Conservation (phyloP, 2,888 invertebrate genomes). For the Euzetes globulus region DNA sequence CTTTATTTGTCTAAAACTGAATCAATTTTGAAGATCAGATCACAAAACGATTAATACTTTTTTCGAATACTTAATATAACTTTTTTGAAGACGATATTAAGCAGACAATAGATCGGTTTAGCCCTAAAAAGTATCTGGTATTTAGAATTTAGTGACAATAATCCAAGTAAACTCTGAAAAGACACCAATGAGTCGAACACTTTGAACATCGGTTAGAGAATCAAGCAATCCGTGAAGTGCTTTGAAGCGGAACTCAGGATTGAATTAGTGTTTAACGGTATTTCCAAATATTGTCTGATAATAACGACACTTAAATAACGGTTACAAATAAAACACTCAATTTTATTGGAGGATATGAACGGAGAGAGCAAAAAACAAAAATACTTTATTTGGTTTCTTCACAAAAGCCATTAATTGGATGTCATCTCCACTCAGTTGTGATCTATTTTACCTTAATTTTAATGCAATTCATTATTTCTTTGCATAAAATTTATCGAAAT, state of each 20-base stretch:
- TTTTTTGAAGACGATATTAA: background rate
- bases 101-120: background rate
- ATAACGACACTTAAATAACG: background rate
- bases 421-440: no score
- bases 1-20: background rate
- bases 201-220: background rate
- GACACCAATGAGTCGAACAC: background rate
- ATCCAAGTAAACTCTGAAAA: no score
- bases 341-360: background rate
- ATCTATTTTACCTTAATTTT: no score
- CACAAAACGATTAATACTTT: background rate
- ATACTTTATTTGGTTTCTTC: no score
- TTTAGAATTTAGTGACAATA: background rate
- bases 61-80: no score
- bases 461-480: no score
- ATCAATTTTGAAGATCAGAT: background rate
- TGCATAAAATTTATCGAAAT: no score
- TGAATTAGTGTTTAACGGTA: background rate
- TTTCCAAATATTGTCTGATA: background rate
- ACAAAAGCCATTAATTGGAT: no score
- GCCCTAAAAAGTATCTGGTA: background rate
- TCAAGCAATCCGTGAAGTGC: slow-evolving; percentile 6
- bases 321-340: background rate
- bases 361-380: no score
- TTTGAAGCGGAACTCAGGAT: background rate